Evolutionary conservation across 2,888 invertebrate species (phyloP), one percentile per base, ranked within the genome.

Genomic region (Diabrotica balteata): DNA sequence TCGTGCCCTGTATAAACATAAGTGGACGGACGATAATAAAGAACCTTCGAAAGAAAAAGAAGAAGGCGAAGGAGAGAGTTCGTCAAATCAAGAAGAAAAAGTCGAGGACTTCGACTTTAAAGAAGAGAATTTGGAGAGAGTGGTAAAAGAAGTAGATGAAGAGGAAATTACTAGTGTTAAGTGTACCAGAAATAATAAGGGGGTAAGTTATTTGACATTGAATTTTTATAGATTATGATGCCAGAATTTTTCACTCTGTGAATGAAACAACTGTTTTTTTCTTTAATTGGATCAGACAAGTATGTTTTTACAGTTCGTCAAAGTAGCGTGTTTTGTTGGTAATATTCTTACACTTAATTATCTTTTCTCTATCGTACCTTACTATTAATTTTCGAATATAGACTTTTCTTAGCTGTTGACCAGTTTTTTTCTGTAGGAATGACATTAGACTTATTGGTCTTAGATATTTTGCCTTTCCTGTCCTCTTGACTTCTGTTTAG

Each of bases 1-100:
- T 46, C 87, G 93, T 59, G 94, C 93, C 66, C 84, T 95, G 47
- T 96, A 96, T 81, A 92, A 91, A 82, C 95, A 96, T 85, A 94
- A 95, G 83, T 96, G 95, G 95, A 91, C 91, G 73, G 94, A 93
- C 80, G 91, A 92, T 49, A 66, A 68, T 79, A 91, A 87, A 71
- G 87, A 78, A 52, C 67, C 68, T 11, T 45, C 64, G 32, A 50
- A 67, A 60, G 17, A 63, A 53, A 60, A 57, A n/a, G 66, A 69
- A 47, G 68, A 69, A 17, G 49, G 45, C 3, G 61, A 54, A 22
- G 50, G 43, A 8, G 45, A 32, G 22, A 76, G 75, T 9, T 71
- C 67, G n/a, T 45, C 72, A 0, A 62, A 68, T n/a, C 73, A 63
- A 52, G 71, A 73, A 66, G 73, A 69, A 45, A 73, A 66, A 11